These are phyloP conservation scores for Drymonia ruficornis DNA, from an alignment of 2,888 invertebrate species.

Conservation along the genomic window DNA sequence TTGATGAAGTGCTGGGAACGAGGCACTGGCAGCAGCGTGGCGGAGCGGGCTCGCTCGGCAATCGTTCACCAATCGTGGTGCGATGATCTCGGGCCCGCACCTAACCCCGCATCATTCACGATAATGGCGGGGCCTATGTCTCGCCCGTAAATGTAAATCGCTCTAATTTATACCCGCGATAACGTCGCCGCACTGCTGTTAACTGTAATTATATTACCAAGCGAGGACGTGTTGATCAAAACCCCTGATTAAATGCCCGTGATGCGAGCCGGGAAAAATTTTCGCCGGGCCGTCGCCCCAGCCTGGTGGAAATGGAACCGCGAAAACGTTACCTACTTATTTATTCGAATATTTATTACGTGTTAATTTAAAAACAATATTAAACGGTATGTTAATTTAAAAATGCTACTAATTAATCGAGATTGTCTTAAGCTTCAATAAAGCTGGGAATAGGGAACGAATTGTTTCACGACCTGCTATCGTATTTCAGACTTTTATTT, in stretches of 20 bases:
- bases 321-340: conserved; percentile 34
- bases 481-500: no score
- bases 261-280: conserved; percentile 66
- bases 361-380: conserved; percentile 29
- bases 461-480: no score
- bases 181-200: conserved; percentile 83
- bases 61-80: conserved; percentile 43
- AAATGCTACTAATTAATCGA: conserved; percentile 17
- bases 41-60: conserved; percentile 26
- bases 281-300: conserved; percentile 38
- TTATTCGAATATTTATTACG: conserved; percentile 37
- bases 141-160: conserved; percentile 83
- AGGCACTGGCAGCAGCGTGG: neutral
- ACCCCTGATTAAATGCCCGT: conserved; percentile 76
- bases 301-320: conserved; percentile 40
- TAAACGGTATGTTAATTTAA: conserved; percentile 16
- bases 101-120: conserved; percentile 79
- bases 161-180: conserved; percentile 83
- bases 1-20: conserved; percentile 1
- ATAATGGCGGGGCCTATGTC: conserved; percentile 77
- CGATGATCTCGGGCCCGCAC: conserved; percentile 69
- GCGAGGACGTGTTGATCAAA: conserved; percentile 84
- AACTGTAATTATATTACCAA: conserved; percentile 83
- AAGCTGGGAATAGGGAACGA: neutral
- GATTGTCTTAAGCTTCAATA: conserved; percentile 17